Evolutionary conservation across 1,140 invertebrate species (phyloP).

Genomic region (Musca domestica): DNA sequence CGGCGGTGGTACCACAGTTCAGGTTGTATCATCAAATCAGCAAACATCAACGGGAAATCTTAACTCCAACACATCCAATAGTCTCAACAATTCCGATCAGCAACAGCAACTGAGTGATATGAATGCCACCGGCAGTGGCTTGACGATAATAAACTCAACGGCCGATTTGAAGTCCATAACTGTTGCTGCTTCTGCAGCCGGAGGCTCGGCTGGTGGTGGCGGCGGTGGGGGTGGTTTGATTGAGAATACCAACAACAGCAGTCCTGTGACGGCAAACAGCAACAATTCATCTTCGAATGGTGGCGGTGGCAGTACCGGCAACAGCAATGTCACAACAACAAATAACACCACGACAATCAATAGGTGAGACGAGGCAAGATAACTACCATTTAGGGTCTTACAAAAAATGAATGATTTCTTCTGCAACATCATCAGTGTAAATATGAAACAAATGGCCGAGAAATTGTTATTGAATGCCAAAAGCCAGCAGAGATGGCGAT

Average conservation of each 20-base stretch:
- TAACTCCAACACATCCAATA: neutral
- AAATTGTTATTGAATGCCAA: neutral
- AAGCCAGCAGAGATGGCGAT: too few species aligned
- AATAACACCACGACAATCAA: slow-evolving; percentile 39
- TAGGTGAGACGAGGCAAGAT: slow-evolving; percentile 51
- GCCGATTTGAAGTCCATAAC: too few species aligned
- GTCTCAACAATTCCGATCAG: neutral
- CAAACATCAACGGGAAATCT: neutral
- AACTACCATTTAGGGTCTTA: slow-evolving; percentile 37
- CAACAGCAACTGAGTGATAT: neutral
- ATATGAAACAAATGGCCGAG: slow-evolving; percentile 19
- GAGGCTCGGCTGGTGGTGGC: too few species aligned
- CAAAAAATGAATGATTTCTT: slow-evolving; percentile 11
- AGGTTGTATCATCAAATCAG: slow-evolving; percentile 3
- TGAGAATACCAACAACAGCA: neutral
- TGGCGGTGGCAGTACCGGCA: neutral
- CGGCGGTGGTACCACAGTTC: neutral
- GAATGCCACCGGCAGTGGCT: too few species aligned
- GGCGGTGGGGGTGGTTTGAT: neutral
- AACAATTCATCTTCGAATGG: slow-evolving; percentile 6
- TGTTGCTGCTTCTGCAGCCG: too few species aligned
- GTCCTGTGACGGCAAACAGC: neutral
- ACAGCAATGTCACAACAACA: slow-evolving; percentile 19
- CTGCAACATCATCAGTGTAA: slow-evolving; percentile 19
- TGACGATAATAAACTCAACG: too few species aligned